Evolutionary conservation across 2,888 invertebrate genomes (phyloP).

Genomic region (Fragum whitleyi): DNA sequence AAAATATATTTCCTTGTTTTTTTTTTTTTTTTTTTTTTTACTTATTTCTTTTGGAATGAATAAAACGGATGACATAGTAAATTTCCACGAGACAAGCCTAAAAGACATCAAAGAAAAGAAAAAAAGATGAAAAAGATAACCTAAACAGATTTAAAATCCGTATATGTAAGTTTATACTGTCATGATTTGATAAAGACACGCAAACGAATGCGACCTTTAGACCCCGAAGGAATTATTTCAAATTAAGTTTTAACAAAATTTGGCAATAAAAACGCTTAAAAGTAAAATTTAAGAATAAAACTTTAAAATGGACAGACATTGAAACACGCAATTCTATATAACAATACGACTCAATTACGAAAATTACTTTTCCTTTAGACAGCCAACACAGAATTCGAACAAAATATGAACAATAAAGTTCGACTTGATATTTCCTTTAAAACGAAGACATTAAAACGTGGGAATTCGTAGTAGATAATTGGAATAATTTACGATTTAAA

Average conservation of each 20-base stretch:
- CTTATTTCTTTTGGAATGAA: no score
- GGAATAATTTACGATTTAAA: conserved; percentile 39
- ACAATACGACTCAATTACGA: conserved; percentile 5
- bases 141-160: background rate
- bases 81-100: no score
- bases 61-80: no score
- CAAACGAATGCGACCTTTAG: conserved; percentile 10
- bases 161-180: conserved; percentile 9
- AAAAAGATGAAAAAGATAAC: background rate
- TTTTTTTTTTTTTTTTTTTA: no score
- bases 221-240: conserved; percentile 26
- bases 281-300: conserved; percentile 15
- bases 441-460: conserved; percentile 33
- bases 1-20: no score
- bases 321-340: conserved; percentile 14
- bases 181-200: conserved; percentile 13
- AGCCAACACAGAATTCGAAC: conserved; percentile 9
- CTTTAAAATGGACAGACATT: conserved; percentile 1
- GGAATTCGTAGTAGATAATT: conserved; percentile 40
- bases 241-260: conserved; percentile 17
- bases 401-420: conserved; percentile 14
- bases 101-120: background rate
- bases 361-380: background rate
- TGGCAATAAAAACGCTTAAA: conserved; percentile 24
- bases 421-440: background rate